Evolutionary conservation across 2,888 invertebrate species (phyloP).

Genomic region (Heliothis peltigera): DNA sequence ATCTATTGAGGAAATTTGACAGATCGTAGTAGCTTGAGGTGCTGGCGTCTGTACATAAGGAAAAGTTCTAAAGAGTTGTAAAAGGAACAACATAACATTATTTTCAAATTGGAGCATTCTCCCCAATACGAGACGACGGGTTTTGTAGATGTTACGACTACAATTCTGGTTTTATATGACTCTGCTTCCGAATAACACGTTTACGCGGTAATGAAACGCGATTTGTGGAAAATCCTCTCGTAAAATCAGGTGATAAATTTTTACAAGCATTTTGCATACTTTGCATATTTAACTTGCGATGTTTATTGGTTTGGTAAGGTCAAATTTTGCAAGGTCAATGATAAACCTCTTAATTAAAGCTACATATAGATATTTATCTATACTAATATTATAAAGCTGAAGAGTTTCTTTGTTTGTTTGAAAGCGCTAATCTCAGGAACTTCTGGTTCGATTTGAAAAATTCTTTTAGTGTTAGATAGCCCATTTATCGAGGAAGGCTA

Average conservation of each 20-base stretch:
- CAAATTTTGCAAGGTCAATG: background rate
- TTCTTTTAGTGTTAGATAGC: too few relatives aligned
- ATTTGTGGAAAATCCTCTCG: background rate
- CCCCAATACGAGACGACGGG: background rate
- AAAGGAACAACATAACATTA: background rate
- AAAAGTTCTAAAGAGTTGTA: background rate
- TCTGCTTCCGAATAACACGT: conserved; percentile 3
- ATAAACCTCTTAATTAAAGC: too few relatives aligned
- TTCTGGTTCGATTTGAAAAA: too few relatives aligned
- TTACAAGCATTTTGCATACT: background rate
- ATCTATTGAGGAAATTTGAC: too few relatives aligned
- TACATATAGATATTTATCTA: too few relatives aligned
- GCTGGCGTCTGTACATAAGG: too few relatives aligned
- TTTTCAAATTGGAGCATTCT: conserved; percentile 10
- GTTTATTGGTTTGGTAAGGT: background rate
- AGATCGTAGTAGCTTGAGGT: too few relatives aligned
- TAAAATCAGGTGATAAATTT: background rate
- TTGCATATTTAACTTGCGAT: background rate
- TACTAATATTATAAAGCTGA: too few relatives aligned
- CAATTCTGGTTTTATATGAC: conserved; percentile 4
- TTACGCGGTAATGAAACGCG: conserved; percentile 12
- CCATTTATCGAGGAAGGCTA: too few relatives aligned
- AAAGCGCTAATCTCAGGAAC: too few relatives aligned
- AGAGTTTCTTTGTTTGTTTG: too few relatives aligned
- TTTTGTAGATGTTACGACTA: conserved; percentile 5